phyloP scores from a whole-genome alignment of 2,797 vertebrate genomes.

The Vultur gryphus region DNA sequence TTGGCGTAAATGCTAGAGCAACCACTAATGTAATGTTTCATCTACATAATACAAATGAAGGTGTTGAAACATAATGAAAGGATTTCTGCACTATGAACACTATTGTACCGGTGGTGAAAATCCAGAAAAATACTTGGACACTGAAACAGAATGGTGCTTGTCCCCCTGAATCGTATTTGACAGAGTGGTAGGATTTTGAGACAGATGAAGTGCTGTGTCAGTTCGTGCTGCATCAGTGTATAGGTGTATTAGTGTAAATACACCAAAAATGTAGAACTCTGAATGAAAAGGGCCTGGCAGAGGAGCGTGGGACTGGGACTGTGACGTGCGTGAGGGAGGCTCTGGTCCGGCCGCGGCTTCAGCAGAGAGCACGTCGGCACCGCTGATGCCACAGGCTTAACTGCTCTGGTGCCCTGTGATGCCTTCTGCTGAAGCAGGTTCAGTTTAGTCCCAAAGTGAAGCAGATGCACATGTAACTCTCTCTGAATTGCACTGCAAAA shows the following conservation, averaged over 20 bases:
- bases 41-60: neutral
- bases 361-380: neutral
- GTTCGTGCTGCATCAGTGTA: rapidly evolving
- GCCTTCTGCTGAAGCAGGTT: neutral
- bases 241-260: neutral
- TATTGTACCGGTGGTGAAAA: neutral
- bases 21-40: neutral
- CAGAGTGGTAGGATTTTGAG: neutral
- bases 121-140: neutral
- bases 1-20: neutral
- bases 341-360: rapidly evolving
- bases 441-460: neutral
- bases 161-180: neutral
- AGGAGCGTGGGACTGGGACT: neutral
- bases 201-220: neutral
- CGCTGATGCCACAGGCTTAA: neutral
- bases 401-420: neutral
- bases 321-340: neutral
- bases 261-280: rapidly evolving
- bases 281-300: neutral
- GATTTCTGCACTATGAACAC: neutral
- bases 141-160: neutral
- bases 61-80: neutral
- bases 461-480: neutral
- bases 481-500: neutral